Evolutionary conservation across 1,140 invertebrate genomes (phyloP).

Genomic region (Tenebrio molitor): DNA sequence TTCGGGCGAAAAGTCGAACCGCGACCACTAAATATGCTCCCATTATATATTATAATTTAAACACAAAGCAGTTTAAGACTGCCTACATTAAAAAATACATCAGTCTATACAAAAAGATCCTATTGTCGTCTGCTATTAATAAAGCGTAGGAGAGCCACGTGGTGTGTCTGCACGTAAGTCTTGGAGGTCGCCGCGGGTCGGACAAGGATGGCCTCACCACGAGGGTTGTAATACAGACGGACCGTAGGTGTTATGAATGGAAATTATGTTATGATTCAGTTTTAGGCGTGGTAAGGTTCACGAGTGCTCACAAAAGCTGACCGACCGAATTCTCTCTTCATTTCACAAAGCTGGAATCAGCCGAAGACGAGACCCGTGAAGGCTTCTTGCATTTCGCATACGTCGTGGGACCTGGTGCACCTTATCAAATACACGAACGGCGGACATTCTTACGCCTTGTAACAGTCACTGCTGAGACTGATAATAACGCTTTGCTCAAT

Average conservation of each 20-base stretch:
- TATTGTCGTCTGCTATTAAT: conserved; percentile 61
- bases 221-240: conserved; percentile 44
- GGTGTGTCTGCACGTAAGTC: conserved; percentile 30
- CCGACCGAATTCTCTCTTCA: not conserved
- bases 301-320: conserved; percentile 8
- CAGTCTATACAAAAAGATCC: conserved; percentile 56
- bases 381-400: too few relatives aligned
- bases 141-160: conserved; percentile 55
- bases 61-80: conserved; percentile 50
- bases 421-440: too few relatives aligned
- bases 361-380: too few relatives aligned
- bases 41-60: conserved; percentile 54
- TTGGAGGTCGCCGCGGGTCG: not conserved
- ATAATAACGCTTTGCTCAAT: too few relatives aligned
- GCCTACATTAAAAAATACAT: conserved; percentile 57
- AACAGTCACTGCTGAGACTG: too few relatives aligned
- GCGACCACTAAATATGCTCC: conserved; percentile 20
- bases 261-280: conserved; percentile 49
- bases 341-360: too few relatives aligned
- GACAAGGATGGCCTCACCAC: conserved; percentile 27
- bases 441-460: too few relatives aligned
- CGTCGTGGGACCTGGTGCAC: too few relatives aligned
- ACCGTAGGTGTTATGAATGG: conserved; percentile 47
- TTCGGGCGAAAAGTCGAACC: not conserved
- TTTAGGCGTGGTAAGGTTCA: conserved; percentile 45